Percentiles rank a stretch among this genome's conserved stretches.
These are phyloP conservation scores for Carposina sasakii DNA, from an alignment of 1,140 invertebrate species.

Conservation along the genomic window DNA sequence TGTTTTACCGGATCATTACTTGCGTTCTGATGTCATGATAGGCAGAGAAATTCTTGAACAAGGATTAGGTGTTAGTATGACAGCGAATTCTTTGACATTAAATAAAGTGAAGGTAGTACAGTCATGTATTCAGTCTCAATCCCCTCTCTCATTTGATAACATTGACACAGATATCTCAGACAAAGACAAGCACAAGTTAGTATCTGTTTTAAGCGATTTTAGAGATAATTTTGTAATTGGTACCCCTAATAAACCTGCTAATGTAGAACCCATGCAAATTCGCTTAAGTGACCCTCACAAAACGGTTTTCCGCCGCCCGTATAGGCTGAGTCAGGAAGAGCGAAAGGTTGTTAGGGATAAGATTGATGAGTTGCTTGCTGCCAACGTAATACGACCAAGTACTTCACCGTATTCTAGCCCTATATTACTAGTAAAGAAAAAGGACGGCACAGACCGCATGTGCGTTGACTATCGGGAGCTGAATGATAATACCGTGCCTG, in stretches of 20 bases:
- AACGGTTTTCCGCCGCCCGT: slow-evolving; percentile 8
- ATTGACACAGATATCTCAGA: not conserved
- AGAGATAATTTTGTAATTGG: not conserved
- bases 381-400: not conserved
- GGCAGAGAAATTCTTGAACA: not conserved
- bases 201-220: not conserved
- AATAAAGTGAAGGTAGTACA: no score
- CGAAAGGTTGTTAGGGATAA: not conserved
- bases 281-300: not conserved
- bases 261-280: not conserved
- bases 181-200: not conserved
- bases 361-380: slow-evolving; percentile 4
- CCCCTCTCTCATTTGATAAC: not conserved
- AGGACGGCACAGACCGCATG: not conserved
- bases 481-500: not conserved
- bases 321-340: not conserved
- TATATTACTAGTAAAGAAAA: not conserved
- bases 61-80: not conserved
- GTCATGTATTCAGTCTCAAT: not conserved
- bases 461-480: not conserved
- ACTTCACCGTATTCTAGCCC: not conserved
- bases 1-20: not conserved
- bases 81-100: not conserved
- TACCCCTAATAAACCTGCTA: not conserved
- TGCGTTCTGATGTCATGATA: not conserved